Evolutionary conservation across 1,140 invertebrate genomes (phyloP).

Genomic region (Euglossa dilemma): DNA sequence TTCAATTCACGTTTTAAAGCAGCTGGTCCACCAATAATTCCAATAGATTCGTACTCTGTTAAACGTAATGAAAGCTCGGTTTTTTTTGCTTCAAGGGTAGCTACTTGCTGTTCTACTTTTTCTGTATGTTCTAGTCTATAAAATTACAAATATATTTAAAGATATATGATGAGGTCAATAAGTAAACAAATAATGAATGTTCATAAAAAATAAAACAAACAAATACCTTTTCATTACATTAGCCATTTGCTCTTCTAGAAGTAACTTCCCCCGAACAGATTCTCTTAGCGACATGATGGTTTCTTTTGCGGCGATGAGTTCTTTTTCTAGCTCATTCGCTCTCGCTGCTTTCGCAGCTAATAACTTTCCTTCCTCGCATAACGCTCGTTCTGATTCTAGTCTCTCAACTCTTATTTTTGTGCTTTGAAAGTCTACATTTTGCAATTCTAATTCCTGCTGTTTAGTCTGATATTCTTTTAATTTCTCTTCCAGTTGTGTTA

Average conservation of each 20-base stretch:
- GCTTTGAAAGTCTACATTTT: constrained; percentile 74
- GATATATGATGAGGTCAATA: background rate
- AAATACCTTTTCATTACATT: constrained; percentile 71
- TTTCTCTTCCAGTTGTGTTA: constrained; percentile 73
- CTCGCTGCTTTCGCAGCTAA: constrained; percentile 68
- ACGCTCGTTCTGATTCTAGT: constrained; percentile 73
- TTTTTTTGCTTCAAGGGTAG: constrained; percentile 67
- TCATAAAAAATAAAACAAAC: background rate
- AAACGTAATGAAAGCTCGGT: constrained; percentile 73
- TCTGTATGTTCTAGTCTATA: constrained; percentile 76
- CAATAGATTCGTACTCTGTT: constrained; percentile 77
- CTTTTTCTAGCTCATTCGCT: constrained; percentile 76
- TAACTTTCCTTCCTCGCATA: constrained; percentile 76
- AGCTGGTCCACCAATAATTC: constrained; percentile 72
- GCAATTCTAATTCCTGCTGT: constrained; percentile 75
- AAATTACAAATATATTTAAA: background rate
- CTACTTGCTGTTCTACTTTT: constrained; percentile 74
- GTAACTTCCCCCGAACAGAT: constrained; percentile 78
- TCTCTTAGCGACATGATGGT: constrained; percentile 72
- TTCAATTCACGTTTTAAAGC: constrained; percentile 76
- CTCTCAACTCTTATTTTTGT: constrained; percentile 73
- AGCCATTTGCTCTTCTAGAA: constrained; percentile 79
- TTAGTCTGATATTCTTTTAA: constrained; percentile 60
- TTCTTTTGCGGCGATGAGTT: constrained; percentile 72
- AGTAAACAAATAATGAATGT: background rate